phyloP scores from a whole-genome alignment of 2,113 vertebrate genomes.

The Oreochromis aureus region DNA sequence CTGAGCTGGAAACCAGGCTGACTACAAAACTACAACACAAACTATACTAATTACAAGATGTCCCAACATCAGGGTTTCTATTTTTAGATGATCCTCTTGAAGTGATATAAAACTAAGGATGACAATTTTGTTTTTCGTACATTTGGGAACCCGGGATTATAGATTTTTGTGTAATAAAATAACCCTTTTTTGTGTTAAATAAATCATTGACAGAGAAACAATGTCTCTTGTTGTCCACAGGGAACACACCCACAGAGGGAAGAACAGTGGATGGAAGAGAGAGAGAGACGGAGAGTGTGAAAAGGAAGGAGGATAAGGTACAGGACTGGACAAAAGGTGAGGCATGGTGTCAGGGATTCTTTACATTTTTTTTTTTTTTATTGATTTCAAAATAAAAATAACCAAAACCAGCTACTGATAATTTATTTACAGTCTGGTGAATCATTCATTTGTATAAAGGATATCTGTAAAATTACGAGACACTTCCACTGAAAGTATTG shows the following conservation, averaged over 20 bases:
- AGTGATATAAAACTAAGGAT: neutral
- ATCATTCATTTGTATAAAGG: neutral
- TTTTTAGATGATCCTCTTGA: neutral
- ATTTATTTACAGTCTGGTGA: neutral
- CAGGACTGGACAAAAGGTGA: slow-evolving; percentile 88
- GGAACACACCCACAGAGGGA: slow-evolving; percentile 84
- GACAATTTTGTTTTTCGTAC: neutral
- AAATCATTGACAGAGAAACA: neutral
- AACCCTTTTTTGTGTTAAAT: neutral
- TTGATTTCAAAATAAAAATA: neutral
- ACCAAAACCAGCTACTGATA: neutral
- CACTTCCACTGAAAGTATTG: neutral
- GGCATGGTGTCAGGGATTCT: neutral
- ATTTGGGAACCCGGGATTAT: neutral
- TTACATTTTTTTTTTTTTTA: neutral
- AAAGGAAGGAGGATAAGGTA: slow-evolving; percentile 87
- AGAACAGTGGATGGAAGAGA: slow-evolving; percentile 95
- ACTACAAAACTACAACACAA: neutral
- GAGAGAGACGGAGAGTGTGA: slow-evolving; percentile 83
- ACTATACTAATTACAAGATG: neutral
- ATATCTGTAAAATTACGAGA: neutral
- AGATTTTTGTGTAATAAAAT: neutral
- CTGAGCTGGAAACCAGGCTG: neutral
- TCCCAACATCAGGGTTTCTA: neutral
- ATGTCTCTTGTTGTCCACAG: slow-evolving; percentile 46